A percentile compares a stretch with the other conserved stretches of the same genome.
phyloP scores from a whole-genome alignment of 2,113 vertebrate genomes.

The Picathartes gymnocephalus region DNA sequence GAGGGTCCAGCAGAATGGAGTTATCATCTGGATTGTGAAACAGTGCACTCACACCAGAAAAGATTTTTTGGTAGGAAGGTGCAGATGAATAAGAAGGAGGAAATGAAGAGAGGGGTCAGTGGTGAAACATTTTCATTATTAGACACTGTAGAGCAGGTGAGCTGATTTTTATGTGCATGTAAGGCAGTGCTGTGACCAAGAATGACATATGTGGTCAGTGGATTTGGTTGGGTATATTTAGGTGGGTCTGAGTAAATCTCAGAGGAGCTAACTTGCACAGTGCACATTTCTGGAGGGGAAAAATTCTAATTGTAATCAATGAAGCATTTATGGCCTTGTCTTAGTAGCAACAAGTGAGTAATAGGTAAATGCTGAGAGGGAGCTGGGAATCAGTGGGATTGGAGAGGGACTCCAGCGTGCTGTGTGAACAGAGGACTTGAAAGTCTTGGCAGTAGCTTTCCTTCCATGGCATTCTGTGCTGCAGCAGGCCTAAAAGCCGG shows the following conservation, averaged over 20 bases:
- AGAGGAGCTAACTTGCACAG: not conserved
- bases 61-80: not conserved
- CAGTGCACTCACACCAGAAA: not conserved
- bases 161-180: not conserved
- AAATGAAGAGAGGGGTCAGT: not conserved
- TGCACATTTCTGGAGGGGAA: not conserved
- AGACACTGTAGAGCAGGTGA: not conserved
- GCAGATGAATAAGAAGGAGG: not conserved
- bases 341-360: not conserved
- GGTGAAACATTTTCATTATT: not conserved
- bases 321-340: not conserved
- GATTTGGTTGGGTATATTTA: not conserved
- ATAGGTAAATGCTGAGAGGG: not conserved
- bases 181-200: not conserved
- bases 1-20: not conserved
- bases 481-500: not conserved
- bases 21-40: not conserved
- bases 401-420: accelerated
- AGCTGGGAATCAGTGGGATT: not conserved
- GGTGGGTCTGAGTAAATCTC: not conserved
- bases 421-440: not conserved
- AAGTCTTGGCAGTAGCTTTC: not conserved
- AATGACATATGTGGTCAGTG: not conserved
- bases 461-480: not conserved
- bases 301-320: not conserved